A percentile compares a stretch with the other conserved stretches of the same genome.
Evolutionary conservation across 2,888 invertebrate species (phyloP).

Genomic region (Melieria picta): DNA sequence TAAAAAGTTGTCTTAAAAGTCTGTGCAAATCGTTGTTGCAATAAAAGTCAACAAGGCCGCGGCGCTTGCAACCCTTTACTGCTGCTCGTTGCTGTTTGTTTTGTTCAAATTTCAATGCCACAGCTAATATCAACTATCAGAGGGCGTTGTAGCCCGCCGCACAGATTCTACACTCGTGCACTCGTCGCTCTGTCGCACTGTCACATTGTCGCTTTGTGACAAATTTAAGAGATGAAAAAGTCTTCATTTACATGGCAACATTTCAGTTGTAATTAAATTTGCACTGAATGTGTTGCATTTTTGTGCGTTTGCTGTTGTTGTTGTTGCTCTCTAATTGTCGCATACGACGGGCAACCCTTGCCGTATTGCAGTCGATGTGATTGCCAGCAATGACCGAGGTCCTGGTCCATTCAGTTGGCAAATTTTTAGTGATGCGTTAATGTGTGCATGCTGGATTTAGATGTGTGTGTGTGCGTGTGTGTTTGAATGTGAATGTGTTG

Average conservation of each 20-base stretch:
- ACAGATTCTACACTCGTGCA: too few relatives aligned
- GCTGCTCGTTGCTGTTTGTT: too few relatives aligned
- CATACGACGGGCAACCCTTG: slow-evolving; percentile 32
- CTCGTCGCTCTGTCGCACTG: too few relatives aligned
- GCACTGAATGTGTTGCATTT: slow-evolving; percentile 52
- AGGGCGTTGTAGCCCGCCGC: slow-evolving; percentile 2
- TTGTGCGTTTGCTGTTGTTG: slow-evolving; percentile 28
- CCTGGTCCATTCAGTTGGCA: not conserved
- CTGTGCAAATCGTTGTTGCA: too few relatives aligned
- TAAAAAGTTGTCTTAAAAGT: too few relatives aligned
- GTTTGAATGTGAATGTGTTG: slow-evolving; percentile 5
- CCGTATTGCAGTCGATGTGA: not conserved
- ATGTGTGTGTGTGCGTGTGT: slow-evolving; percentile 7
- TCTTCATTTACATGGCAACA: slow-evolving; percentile 49
- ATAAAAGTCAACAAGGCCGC: too few relatives aligned
- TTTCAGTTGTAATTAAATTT: slow-evolving; percentile 57
- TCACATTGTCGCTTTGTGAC: too few relatives aligned
- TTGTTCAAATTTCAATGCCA: too few relatives aligned
- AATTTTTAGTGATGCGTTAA: slow-evolving; percentile 22
- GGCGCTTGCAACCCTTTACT: too few relatives aligned
- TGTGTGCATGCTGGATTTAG: not conserved
- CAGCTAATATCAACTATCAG: not conserved
- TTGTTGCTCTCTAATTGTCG: slow-evolving; percentile 24
- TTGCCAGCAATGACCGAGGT: not conserved
- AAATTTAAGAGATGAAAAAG: slow-evolving; percentile 25